Conservation (phyloP, 1,140 invertebrate species). For the Drosophila neocordata region DNA sequence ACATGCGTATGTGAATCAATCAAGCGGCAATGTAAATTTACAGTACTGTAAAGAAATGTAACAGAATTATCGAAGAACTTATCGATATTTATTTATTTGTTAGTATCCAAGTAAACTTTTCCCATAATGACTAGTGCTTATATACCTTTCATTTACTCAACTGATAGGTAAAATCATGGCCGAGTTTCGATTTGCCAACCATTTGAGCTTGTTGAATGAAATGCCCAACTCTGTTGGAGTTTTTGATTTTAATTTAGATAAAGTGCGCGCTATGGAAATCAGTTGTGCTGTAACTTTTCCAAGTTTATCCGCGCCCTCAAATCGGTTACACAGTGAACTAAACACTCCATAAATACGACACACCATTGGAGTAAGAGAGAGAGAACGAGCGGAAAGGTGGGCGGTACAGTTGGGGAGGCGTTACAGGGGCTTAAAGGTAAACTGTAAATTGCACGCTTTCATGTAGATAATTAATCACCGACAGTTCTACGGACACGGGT, state of each 20-base stretch:
- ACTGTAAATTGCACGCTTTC: slow-evolving; percentile 79
- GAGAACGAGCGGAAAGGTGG: background rate
- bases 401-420: slow-evolving; percentile 9
- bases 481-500: slow-evolving; percentile 32
- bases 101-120: no score
- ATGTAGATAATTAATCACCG: slow-evolving; percentile 80
- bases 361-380: slow-evolving; percentile 8
- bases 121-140: background rate
- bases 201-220: slow-evolving; percentile 41
- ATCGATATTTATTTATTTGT: no score
- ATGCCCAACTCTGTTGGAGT: slow-evolving; percentile 35
- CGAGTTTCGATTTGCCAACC: slow-evolving; percentile 24
- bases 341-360: slow-evolving; percentile 73
- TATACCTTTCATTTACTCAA: background rate
- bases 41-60: no score
- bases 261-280: slow-evolving; percentile 74
- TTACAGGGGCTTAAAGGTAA: slow-evolving; percentile 44
- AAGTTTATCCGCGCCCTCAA: slow-evolving; percentile 54
- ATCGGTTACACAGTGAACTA: slow-evolving; percentile 67
- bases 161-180: slow-evolving; percentile 1
- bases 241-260: slow-evolving; percentile 80
- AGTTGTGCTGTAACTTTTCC: slow-evolving; percentile 61
- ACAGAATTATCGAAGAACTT: no score
- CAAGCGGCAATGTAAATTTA: no score
- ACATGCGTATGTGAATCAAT: no score